phyloP scores from a whole-genome alignment of 1,140 invertebrate species.

The Zaprionus kolodkinae region DNA sequence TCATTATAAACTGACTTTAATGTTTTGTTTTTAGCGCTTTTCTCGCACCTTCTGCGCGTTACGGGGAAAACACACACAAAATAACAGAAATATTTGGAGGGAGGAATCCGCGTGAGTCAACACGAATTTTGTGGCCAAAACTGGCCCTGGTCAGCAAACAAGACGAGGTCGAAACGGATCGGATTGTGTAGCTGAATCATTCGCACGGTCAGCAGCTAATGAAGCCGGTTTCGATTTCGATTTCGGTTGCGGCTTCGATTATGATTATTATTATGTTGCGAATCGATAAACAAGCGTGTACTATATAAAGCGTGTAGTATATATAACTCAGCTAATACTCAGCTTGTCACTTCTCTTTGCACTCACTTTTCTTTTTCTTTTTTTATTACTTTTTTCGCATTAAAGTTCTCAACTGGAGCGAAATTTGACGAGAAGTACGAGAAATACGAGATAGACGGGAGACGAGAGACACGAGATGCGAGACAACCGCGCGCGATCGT shows the following conservation, averaged over 20 bases:
- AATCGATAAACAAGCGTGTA: neutral
- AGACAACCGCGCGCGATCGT: constrained; percentile 68
- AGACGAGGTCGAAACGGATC: neutral
- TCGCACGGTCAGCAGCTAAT: neutral
- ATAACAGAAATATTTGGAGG: neutral
- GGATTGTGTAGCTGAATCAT: neutral
- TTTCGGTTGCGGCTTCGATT: neutral
- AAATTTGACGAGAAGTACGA: constrained; percentile 5
- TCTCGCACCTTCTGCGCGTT: neutral
- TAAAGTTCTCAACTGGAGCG: constrained; percentile 11
- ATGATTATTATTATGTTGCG: neutral
- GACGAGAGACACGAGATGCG: constrained; percentile 2
- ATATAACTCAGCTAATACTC: neutral
- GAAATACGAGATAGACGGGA: constrained; percentile 3
- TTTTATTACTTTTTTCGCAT: neutral
- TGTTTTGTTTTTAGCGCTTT: constrained; percentile 8
- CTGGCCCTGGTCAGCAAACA: constrained; percentile 1
- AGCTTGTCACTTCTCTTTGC: no score
- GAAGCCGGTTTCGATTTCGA: constrained; percentile 33
- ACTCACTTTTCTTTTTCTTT: constrained; percentile 11
- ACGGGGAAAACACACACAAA: constrained; percentile 14
- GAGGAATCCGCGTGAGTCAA: constrained; percentile 6
- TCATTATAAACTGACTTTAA: neutral
- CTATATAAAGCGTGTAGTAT: neutral
- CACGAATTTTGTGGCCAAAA: constrained; percentile 8